These are phyloP conservation scores for Collichthys lucidus DNA, from an alignment of 2,113 vertebrate genomes.

Conservation along the genomic window DNA sequence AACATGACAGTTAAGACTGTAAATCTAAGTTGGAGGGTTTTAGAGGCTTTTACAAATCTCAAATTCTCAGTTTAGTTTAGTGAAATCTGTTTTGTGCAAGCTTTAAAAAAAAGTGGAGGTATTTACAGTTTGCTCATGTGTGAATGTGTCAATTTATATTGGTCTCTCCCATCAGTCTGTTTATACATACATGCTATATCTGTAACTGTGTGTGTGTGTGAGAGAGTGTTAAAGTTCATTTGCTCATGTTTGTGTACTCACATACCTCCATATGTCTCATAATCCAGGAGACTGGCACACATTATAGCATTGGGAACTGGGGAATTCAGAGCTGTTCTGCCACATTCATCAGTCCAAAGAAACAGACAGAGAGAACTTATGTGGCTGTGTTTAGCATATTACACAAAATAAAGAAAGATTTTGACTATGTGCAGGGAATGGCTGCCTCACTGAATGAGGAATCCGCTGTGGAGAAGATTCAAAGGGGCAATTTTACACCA, in stretches of 20 bases:
- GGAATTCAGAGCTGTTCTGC: slow-evolving; percentile 66
- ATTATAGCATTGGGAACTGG: slow-evolving; percentile 59
- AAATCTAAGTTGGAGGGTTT: slow-evolving; percentile 37
- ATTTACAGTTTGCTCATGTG: slow-evolving; percentile 12
- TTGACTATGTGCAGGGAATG: slow-evolving; percentile 59
- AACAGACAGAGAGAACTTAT: slow-evolving; percentile 62
- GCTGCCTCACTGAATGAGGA: slow-evolving; percentile 70
- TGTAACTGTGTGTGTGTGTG: slow-evolving; percentile 24
- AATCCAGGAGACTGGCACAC: slow-evolving; percentile 77
- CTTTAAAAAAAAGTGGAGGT: slow-evolving; percentile 26
- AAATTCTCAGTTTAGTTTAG: slow-evolving; percentile 41
- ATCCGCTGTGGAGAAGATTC: slow-evolving; percentile 65
- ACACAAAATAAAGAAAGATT: slow-evolving; percentile 76
- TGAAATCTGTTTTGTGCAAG: slow-evolving; percentile 39
- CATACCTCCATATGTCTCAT: slow-evolving; percentile 73
- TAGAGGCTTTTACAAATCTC: slow-evolving; percentile 58
- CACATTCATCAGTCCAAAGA: slow-evolving; percentile 68
- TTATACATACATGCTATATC: background rate
- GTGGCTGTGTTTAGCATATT: slow-evolving; percentile 67
- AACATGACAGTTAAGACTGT: slow-evolving; percentile 53
- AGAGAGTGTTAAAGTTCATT: slow-evolving; percentile 49
- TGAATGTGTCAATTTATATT: slow-evolving; percentile 14
- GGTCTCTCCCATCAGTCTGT: slow-evolving; percentile 18
- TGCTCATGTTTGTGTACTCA: slow-evolving; percentile 60
- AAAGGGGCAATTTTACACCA: slow-evolving; percentile 80